These are phyloP conservation scores for Drosophila nannoptera DNA, from an alignment of 1,140 invertebrate species.

Conservation along the genomic window DNA sequence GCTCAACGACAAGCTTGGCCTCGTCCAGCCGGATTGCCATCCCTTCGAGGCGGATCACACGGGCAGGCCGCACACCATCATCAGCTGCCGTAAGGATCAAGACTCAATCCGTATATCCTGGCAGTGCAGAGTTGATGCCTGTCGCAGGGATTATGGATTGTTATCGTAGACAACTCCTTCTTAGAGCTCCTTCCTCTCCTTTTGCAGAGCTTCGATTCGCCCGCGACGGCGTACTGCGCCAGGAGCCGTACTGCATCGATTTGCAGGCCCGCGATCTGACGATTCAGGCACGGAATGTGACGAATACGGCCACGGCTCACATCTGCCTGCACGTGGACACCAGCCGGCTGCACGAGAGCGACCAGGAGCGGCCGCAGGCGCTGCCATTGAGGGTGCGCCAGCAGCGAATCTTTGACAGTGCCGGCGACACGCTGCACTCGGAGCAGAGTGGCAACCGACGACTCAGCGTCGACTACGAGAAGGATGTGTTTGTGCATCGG, in stretches of 20 bases:
- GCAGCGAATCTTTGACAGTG: constrained; percentile 50
- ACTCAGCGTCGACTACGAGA: constrained; percentile 55
- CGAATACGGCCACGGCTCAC: constrained; percentile 51
- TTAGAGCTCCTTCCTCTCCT: background rate
- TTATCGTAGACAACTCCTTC: no score
- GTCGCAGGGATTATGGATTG: background rate
- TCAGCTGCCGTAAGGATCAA: constrained; percentile 67
- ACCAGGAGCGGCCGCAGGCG: constrained; percentile 54
- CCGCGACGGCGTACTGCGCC: constrained; percentile 56
- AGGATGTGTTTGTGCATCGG: constrained; percentile 74
- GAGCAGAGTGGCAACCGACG: constrained; percentile 2
- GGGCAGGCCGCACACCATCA: constrained; percentile 64
- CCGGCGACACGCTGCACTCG: constrained; percentile 28
- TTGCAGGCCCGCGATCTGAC: constrained; percentile 66
- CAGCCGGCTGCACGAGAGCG: constrained; percentile 51
- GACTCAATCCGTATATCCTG: background rate
- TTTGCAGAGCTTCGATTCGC: constrained; percentile 63
- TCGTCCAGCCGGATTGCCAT: constrained; percentile 64
- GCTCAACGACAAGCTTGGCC: constrained; percentile 56
- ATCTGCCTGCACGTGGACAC: constrained; percentile 65
- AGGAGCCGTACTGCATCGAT: constrained; percentile 61
- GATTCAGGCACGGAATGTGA: constrained; percentile 29
- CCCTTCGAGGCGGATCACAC: constrained; percentile 77
- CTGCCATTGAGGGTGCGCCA: constrained; percentile 52
- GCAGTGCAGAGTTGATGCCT: no score